phyloP scores from a whole-genome alignment of 2,797 vertebrate species.

The Chaetophractus vellerosus region DNA sequence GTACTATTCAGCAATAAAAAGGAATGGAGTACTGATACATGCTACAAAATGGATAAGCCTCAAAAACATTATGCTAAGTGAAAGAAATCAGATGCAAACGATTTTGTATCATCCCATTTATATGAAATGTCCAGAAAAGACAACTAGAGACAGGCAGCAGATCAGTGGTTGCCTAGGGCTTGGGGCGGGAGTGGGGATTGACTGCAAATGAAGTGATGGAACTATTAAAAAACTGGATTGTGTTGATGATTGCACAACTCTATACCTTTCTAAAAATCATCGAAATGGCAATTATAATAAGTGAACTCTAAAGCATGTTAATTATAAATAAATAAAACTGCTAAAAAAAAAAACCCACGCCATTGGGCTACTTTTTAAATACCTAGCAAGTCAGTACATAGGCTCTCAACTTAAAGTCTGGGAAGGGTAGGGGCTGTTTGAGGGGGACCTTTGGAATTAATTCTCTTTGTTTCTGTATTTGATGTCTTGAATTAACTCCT shows the following conservation, averaged over 20 bases:
- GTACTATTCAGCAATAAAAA: not conserved
- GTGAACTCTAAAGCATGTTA: not conserved
- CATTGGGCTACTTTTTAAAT: not conserved
- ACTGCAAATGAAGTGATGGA: not conserved
- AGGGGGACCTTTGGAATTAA: not conserved
- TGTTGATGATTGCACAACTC: not conserved
- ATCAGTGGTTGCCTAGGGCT: not conserved
- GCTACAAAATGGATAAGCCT: not conserved
- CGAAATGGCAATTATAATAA: not conserved
- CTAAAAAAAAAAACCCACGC: not conserved
- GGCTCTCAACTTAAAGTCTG: not conserved
- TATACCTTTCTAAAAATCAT: not conserved
- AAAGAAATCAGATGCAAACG: not conserved
- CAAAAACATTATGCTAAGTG: not conserved
- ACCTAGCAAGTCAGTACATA: not conserved
- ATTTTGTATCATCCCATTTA: not conserved
- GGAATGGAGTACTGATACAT: too few relatives aligned
- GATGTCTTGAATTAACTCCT: not conserved
- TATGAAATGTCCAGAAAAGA: slow-evolving; percentile 18
- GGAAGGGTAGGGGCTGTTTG: not conserved
- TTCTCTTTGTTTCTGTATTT: slow-evolving; percentile 32
- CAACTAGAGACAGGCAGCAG: not conserved
- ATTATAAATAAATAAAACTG: not conserved
- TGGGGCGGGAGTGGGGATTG: not conserved
- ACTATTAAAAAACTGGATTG: not conserved